Evolutionary conservation across 2,113 vertebrate species (phyloP), one percentile per base, ranked within the genome.

Genomic region (Brienomyrus longianalis): DNA sequence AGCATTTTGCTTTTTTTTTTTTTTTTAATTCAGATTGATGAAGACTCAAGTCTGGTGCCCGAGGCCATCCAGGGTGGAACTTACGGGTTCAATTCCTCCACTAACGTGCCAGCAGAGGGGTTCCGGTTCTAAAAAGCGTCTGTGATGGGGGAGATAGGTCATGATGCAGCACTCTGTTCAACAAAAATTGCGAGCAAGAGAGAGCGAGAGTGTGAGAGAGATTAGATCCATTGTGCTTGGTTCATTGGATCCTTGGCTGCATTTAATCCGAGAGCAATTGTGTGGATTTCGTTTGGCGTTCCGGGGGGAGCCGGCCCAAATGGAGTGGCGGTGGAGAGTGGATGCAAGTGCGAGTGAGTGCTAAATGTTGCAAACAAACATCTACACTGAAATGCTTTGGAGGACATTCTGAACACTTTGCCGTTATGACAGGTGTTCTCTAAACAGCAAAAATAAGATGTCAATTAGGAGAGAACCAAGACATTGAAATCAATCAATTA

Each of bases 161-260:
- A 97, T 96, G 97, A 97, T 98, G 98, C 98, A 98, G 98, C 98
- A 97, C 97, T 98, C 97, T 98, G 97, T 96, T 96, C 95, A 95
- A 96, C 95, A 95, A 89, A 95, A 95, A 93, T 94, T 93, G 94
- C 93, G 91, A 95, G 91, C 52, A 94, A 95, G 93, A 95, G 90
- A 21, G 93, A 89, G 93, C 45, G 95, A 94, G 91, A 91, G 94
- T 94, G 95, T 95, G 97, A 97, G 96, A 97, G 96, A 95, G 95
- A 98, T 99, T 98, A 98, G 98, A 98, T 98, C 97, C 97, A 98
- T 99, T 98, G 97, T 98, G 98, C 98, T 99, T 98, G 97, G 98
- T 98, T 99, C 98, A 97, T 97, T 98, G 98, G 98, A 99, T 99
- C 97, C 96, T 97, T 97, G 98, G 98, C 98, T 99, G 98, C 98